Base-by-base conservation (phyloP, 2,888 invertebrate species). In the Pandemis heparana region DNA sequence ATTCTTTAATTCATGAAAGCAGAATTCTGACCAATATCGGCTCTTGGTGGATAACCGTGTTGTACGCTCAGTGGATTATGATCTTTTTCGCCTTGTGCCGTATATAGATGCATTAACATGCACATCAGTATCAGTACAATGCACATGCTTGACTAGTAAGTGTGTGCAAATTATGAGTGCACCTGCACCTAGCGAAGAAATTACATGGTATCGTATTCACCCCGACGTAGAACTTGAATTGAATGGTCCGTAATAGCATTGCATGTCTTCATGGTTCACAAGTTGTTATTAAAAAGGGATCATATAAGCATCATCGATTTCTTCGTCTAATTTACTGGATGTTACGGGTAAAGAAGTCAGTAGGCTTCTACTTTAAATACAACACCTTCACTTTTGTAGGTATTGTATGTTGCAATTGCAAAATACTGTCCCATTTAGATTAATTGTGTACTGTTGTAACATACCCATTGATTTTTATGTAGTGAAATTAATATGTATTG, bases 1-100 rank as follows among this genome's bases (percentile, higher is more conserved):
- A 59, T 75, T 77, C 75, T 75, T 77, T 74, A 71, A 77, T 75
- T 75, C 77, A 75, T 70, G 63, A 72, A 56, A 12, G 71, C 62
- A 60, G 63, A 70, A 75, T 74, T 71, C 70, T 70, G 65, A 48
- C 68, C 64, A 64, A 63, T 73, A 66, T 53, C 39, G 39, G 66
- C 56, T 67, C 66, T 67, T 59, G 32, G 69, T 66, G 67, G 14
- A 39, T 71, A 74, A 70, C 70, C 71, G 70, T 74, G 68, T 32
- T 66, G 61, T 56, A 68, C 51, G 64, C 51, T 68, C 64, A 68
- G 46, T 72, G 62, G 68, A 63, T 63, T 18, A 62, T 69, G 68
- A 69, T 69, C 67, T 74, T 64, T 74, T 59, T 70, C 60, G 39
- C 51, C n/a, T 63, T 69, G 56, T 70, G 69, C 65, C 64, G 48